Base-by-base conservation (phyloP, 2,113 vertebrate genomes). In the Felis chaus region DNA sequence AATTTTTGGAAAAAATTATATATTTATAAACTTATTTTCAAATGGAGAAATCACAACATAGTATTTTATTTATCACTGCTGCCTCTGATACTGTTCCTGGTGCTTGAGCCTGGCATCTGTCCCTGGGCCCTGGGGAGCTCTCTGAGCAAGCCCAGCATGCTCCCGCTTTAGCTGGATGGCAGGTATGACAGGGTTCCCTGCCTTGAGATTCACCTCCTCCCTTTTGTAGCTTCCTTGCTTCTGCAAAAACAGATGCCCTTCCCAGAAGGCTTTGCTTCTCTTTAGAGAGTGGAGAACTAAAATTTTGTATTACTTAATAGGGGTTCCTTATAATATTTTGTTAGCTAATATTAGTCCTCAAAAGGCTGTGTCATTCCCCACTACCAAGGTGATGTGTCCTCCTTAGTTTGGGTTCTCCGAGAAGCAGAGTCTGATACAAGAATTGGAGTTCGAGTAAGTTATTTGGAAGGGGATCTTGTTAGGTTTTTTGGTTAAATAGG, bases 301-400 rank as follows among this genome's bases (percentile, higher is more conserved):
- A 89, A 55, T 50, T 85, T 12, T 39, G 74, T 18, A 55, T 80
- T 78, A 33, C 19, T 66, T 79, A 68, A 27, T 85, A n/a, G 16
- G 33, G 88, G 53, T 33, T 73, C 36, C 69, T 88, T 88, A 91
- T 82, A 95, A 66, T 88, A 19, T 25, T 93, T 91, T 91, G 66
- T 91, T 89, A 80, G 45, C 36, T 66, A 76, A 4, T 87, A 74
- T 94, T 19, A 14, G 5, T 91, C 57, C 39, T 95, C 73, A 78
- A 53, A 91, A 94, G 8, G 71, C 19, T 16, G 69, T 31, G n/a
- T 36, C 29, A n/a, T 27, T 11, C 9, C 29, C 41, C 3, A 18
- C 76, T 23, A 82, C 14, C 5, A 90, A 85, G 29, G 61, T 65
- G 45, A 92, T 33, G 33, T 41, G 57, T 16, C 83, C 63, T 39